These are phyloP conservation scores for Echinarachnius parma DNA, from an alignment of 53 echinoderm and acorn worm genomes.

Conservation along the genomic window DNA sequence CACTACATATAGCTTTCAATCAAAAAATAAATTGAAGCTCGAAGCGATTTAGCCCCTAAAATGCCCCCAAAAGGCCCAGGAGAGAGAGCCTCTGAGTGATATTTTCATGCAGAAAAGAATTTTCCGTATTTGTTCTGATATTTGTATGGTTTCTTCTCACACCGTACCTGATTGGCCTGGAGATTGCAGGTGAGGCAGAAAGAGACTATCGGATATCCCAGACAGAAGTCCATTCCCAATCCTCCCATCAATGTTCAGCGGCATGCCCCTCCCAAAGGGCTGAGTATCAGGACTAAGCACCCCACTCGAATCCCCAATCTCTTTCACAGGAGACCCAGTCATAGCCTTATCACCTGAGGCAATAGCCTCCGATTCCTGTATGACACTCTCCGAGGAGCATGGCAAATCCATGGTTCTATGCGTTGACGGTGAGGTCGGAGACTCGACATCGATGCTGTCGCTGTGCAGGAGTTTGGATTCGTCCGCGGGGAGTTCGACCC, in stretches of 20 bases:
- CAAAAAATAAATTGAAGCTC: neutral
- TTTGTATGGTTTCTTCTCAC: neutral
- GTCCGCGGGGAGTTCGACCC: slow-evolving; percentile 22
- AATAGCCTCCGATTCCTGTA: neutral
- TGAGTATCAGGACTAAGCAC: slow-evolving; percentile 42
- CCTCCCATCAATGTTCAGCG: slow-evolving; percentile 39
- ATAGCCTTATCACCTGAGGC: slow-evolving; percentile 8
- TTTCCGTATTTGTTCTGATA: neutral
- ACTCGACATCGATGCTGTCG: slow-evolving; percentile 40
- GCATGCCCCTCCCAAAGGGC: slow-evolving; percentile 24
- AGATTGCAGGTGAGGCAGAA: slow-evolving; percentile 4
- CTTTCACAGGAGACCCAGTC: slow-evolving; percentile 3
- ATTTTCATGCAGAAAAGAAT: too few relatives aligned
- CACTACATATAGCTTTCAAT: neutral
- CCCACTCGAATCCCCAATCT: neutral
- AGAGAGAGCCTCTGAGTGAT: too few relatives aligned
- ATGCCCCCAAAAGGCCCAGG: too few relatives aligned
- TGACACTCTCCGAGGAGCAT: neutral
- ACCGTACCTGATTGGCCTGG: neutral
- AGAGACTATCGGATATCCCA: slow-evolving; percentile 11
- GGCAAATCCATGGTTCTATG: slow-evolving; percentile 11
- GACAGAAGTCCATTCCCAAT: slow-evolving; percentile 38
- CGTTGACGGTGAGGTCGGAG: slow-evolving; percentile 19
- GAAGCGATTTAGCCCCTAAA: too few relatives aligned
- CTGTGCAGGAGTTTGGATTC: slow-evolving; percentile 43